A percentile compares a stretch with the other conserved stretches of the same genome.
Conservation (phyloP, 2,113 vertebrate species). For the Centropus bengalensis region DNA sequence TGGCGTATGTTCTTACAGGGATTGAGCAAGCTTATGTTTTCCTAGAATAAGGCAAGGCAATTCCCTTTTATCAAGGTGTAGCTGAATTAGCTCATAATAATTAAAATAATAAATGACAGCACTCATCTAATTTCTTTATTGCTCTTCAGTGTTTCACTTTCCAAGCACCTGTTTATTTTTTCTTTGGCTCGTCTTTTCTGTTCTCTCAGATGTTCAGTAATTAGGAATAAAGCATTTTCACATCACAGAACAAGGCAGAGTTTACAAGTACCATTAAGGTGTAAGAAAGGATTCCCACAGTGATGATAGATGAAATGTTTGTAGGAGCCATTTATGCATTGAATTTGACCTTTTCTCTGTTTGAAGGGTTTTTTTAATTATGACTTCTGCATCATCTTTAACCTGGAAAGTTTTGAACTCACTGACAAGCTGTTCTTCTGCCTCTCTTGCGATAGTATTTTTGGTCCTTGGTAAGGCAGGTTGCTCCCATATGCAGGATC, state of each 20-base stretch:
- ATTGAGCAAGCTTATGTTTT: not conserved
- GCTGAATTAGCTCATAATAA: not conserved
- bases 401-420: not conserved
- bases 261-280: not conserved
- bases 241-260: not conserved
- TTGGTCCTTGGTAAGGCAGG: fast-evolving
- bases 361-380: not conserved
- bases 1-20: fast-evolving
- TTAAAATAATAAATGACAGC: not conserved
- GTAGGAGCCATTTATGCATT: not conserved
- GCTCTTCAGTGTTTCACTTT: not conserved
- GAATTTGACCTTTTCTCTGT: not conserved
- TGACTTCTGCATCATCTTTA: not conserved
- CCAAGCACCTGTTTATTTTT: not conserved
- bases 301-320: not conserved
- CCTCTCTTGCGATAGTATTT: not conserved
- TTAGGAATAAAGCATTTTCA: not conserved
- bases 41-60: not conserved
- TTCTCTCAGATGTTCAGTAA: not conserved
- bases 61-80: fast-evolving
- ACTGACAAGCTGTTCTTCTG: not conserved
- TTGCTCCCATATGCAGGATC: not conserved
- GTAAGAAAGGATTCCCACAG: not conserved
- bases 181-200: not conserved
- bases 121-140: not conserved